Percentiles rank a stretch among this genome's conserved stretches.
phyloP scores from a whole-genome alignment of 1,140 invertebrate species.

The silkworm (Bombyx mori) region ASM3026992v2 NC_085127.1:4141001-4141500 shows the following conservation, averaged over 20 bases:
- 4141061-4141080: conserved; percentile 11
- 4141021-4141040: conserved; percentile 20
- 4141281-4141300: conserved; percentile 14
- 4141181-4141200: background rate
- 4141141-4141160: too few species aligned
- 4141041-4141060: conserved; percentile 23
- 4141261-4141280: conserved; percentile 25
- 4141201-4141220: conserved; percentile 17
- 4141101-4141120: too few species aligned
- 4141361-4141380: conserved; percentile 23
- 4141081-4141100: too few species aligned
- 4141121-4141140: too few species aligned
- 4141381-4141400: conserved; percentile 45
- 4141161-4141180: too few species aligned
- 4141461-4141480: conserved; percentile 61
- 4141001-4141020: conserved; percentile 32
- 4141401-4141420: conserved; percentile 62
- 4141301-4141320: conserved; percentile 26
- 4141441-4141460: conserved; percentile 54
- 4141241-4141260: conserved; percentile 19
- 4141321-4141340: conserved; percentile 20
- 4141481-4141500: conserved; percentile 36
- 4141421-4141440: conserved; percentile 62
- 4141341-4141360: conserved; percentile 21
- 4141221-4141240: conserved; percentile 19